phyloP scores from a whole-genome alignment of 2,797 vertebrate genomes.

The Cossypha caffra region DNA sequence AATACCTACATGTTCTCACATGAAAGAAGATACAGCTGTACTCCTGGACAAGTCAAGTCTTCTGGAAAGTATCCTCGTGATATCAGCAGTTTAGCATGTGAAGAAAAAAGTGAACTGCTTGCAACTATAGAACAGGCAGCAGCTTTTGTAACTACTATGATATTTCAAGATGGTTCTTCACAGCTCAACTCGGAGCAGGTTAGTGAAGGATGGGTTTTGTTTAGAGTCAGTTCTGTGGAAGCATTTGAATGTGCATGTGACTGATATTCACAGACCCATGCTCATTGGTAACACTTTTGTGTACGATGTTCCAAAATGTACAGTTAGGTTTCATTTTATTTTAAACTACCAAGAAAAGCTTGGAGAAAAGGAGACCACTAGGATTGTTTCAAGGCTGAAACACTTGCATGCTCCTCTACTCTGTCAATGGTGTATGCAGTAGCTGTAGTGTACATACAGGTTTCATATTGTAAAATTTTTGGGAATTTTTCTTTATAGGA shows the following conservation, averaged over 20 bases:
- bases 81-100: constrained; percentile 66
- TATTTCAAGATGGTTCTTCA: constrained; percentile 86
- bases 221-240: background rate
- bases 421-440: background rate
- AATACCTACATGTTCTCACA: background rate
- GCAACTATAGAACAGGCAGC: constrained; percentile 62
- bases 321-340: background rate
- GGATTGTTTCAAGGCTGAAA: background rate
- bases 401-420: background rate
- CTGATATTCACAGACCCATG: background rate
- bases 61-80: constrained; percentile 72
- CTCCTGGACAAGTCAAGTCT: background rate
- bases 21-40: background rate
- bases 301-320: background rate
- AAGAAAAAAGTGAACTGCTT: constrained; percentile 76
- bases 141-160: constrained; percentile 81
- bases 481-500: background rate
- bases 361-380: background rate
- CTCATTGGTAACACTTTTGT: background rate
- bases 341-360: background rate
- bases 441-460: background rate
- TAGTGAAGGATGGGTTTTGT: background rate
- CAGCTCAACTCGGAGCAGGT: constrained; percentile 86
- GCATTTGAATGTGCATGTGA: background rate
- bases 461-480: background rate